Conservation (phyloP, 2,113 vertebrate genomes). For the Cisticola juncidis region DNA sequence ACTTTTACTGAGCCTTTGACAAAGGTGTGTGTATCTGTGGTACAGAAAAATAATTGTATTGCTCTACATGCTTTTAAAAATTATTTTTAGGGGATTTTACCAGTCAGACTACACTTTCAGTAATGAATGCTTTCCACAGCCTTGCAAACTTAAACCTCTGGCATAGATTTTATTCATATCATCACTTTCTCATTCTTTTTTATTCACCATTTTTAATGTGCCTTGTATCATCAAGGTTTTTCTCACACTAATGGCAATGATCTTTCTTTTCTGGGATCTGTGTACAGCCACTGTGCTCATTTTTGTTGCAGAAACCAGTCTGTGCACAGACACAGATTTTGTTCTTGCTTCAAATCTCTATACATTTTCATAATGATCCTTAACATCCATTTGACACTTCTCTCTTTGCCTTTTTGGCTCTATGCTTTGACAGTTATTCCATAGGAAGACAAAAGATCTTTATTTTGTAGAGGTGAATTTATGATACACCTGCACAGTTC, state of each 20-base stretch:
- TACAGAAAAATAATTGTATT: not conserved
- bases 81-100: not conserved
- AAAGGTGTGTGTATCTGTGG: not conserved
- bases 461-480: not conserved
- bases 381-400: not conserved
- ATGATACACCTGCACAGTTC: not conserved
- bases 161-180: not conserved
- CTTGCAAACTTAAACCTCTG: not conserved
- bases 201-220: not conserved
- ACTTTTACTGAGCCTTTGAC: not conserved
- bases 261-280: not conserved
- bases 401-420: not conserved
- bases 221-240: not conserved
- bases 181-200: not conserved
- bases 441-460: not conserved
- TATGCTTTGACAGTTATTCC: not conserved
- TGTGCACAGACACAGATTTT: not conserved
- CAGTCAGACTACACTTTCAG: not conserved
- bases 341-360: not conserved
- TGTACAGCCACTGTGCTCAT: not conserved
- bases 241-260: not conserved
- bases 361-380: not conserved
- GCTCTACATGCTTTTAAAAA: not conserved
- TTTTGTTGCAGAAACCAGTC: not conserved
- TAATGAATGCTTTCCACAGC: not conserved